Evolutionary conservation across 2,888 invertebrate genomes (phyloP).

Genomic region (Abrostola triplasia): DNA sequence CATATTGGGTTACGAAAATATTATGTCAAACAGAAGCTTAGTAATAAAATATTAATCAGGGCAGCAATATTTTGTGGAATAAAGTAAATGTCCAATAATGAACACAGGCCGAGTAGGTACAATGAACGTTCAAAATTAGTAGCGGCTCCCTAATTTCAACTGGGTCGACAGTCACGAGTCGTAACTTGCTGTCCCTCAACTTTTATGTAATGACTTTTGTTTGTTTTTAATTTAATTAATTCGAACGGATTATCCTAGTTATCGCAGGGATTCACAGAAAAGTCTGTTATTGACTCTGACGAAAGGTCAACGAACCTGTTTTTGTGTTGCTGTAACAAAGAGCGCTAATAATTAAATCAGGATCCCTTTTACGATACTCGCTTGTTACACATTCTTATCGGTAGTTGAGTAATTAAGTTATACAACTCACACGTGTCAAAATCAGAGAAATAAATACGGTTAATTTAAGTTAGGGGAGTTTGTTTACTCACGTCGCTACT

Average conservation of each 20-base stretch:
- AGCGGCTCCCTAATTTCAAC: constrained; percentile 61
- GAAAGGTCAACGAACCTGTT: constrained; percentile 67
- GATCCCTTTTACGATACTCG: constrained; percentile 58
- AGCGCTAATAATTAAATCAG: constrained; percentile 65
- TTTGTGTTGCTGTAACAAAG: constrained; percentile 59
- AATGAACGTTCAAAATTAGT: constrained; percentile 44
- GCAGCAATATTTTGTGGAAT: constrained; percentile 32
- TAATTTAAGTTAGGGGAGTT: constrained; percentile 77
- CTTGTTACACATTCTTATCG: constrained; percentile 59
- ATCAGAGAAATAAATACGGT: constrained; percentile 76
- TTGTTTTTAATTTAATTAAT: constrained; percentile 86
- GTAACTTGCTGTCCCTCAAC: constrained; percentile 69
- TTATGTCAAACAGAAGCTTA: neutral
- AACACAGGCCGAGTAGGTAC: constrained; percentile 33
- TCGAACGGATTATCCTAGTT: constrained; percentile 79
- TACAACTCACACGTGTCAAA: constrained; percentile 74
- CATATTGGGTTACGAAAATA: neutral
- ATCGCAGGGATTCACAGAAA: constrained; percentile 75
- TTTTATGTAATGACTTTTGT: constrained; percentile 80
- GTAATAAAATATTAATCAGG: constrained; percentile 25
- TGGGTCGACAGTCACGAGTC: constrained; percentile 63
- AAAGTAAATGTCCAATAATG: constrained; percentile 49
- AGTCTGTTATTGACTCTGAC: constrained; percentile 71
- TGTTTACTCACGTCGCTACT: constrained; percentile 79
- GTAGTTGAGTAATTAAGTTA: constrained; percentile 69